Conservation (phyloP, 1,140 invertebrate species). For the Macrotrachela quadricornifera region DNA sequence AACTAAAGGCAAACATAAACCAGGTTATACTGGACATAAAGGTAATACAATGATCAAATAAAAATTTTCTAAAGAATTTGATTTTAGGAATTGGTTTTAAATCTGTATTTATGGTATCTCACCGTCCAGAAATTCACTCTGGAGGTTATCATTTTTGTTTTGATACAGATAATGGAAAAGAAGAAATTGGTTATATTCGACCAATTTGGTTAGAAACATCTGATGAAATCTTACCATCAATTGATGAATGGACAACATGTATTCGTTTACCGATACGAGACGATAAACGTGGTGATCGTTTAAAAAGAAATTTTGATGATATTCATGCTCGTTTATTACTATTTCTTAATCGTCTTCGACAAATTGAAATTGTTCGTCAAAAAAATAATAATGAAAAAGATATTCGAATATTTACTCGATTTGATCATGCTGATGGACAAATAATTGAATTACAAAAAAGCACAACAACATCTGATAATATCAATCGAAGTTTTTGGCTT, state of each 20-base stretch:
- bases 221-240: neutral
- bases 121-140: constrained; percentile 27
- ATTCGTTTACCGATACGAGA: constrained; percentile 20
- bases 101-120: constrained; percentile 28
- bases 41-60: neutral
- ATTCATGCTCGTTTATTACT: constrained; percentile 23
- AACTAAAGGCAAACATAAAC: constrained; percentile 28
- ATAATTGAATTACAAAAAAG: too few species aligned
- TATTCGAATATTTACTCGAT: neutral
- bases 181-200: constrained; percentile 25
- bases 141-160: constrained; percentile 28
- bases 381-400: neutral
- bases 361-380: constrained; percentile 7
- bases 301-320: constrained; percentile 22
- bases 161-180: constrained; percentile 13
- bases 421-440: too few species aligned
- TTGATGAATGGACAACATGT: constrained; percentile 18
- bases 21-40: constrained; percentile 31
- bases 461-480: too few species aligned
- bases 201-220: constrained; percentile 11
- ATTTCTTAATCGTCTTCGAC: constrained; percentile 20
- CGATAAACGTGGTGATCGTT: constrained; percentile 11
- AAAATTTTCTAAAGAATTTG: too few species aligned
- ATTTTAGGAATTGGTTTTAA: constrained; percentile 27
- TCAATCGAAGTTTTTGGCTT: too few species aligned